phyloP scores from a whole-genome alignment of 2,113 vertebrate genomes.

The Lipophrys pholis region DNA sequence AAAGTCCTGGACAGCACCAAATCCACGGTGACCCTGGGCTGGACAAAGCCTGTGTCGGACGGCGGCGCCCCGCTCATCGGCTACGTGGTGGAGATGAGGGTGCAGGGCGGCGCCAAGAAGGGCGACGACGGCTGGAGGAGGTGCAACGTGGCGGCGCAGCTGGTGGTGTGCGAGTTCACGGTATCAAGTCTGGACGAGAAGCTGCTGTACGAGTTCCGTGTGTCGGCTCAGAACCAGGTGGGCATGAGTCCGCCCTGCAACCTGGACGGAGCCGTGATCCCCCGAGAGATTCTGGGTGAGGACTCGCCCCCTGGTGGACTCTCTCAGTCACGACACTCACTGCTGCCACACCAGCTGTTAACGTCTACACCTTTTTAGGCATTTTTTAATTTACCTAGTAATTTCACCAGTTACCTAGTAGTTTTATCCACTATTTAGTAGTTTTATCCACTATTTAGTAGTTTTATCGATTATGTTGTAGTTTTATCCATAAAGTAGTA shows the following conservation, averaged over 20 bases:
- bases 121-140: constrained; percentile 94
- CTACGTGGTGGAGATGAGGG: constrained; percentile 94
- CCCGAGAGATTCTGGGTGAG: constrained; percentile 95
- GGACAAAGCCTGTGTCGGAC: constrained; percentile 94
- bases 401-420: too few relatives aligned
- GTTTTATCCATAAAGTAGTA: too few relatives aligned
- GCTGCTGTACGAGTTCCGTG: constrained; percentile 93
- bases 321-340: too few relatives aligned
- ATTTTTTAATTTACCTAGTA: too few relatives aligned
- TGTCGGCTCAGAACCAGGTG: constrained; percentile 97
- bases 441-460: too few relatives aligned
- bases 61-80: constrained; percentile 96
- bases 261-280: constrained; percentile 90
- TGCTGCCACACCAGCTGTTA: too few relatives aligned
- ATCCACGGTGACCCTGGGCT: constrained; percentile 89
- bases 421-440: too few relatives aligned
- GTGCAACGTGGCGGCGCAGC: constrained; percentile 94
- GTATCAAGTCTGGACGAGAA: constrained; percentile 91
- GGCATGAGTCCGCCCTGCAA: constrained; percentile 94
- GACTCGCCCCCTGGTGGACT: neutral
- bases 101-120: constrained; percentile 85
- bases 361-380: too few relatives aligned
- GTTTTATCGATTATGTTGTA: too few relatives aligned
- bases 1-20: constrained; percentile 95
- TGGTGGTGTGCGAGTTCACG: constrained; percentile 92